Base-by-base conservation (phyloP, 1,140 invertebrate genomes). In the Venturia canescens region DNA sequence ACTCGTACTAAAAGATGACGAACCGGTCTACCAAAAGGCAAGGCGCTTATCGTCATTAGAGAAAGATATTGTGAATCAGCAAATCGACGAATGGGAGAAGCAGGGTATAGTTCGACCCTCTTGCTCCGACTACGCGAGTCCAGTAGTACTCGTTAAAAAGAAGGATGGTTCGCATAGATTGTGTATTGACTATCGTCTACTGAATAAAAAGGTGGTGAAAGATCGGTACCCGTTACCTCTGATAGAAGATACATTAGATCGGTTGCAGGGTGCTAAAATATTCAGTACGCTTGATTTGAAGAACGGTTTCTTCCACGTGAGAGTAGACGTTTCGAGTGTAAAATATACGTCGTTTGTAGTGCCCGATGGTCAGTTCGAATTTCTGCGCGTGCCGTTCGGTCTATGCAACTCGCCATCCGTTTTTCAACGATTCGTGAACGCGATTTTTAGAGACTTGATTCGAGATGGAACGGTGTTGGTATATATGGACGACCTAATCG, bases 291-390 rank as follows among this genome's bases (percentile, higher is more conserved):
- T 70, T 16, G 67, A 70, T 27, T 34, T 70, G 29, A 70, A 70
- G 31, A 70, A 70, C n/a, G 27, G 67, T 18, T 70, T 70, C 26
- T 70, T 70, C 29, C 67, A 70, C 67, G 67, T 70, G 29, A 16
- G 27, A 9, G 67, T 70, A 15, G 67, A 7, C 13, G 29, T 3
- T 15, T 3, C 13, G 27, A 70, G 67, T 34, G 15, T 23, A 34
- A 70, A 70, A 9, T 70, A 70, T 34, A 34, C 26, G 2, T 23
- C 67, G 15, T 70, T 70, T 34, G 67, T 70, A 34, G 29, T 27
- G 13, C 67, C 21, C 67, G 26, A 27, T 5, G 67, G 27, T 16
- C 67, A 70, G n/a, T 70, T 11, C 31, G 6, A 70, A 34, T 70
- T 70, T 70, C n/a, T 31, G 27, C 26, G 26, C 16, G 67, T 70